Evolutionary conservation across 1,140 invertebrate genomes (phyloP).

Genomic region (Trichonephila clavata): DNA sequence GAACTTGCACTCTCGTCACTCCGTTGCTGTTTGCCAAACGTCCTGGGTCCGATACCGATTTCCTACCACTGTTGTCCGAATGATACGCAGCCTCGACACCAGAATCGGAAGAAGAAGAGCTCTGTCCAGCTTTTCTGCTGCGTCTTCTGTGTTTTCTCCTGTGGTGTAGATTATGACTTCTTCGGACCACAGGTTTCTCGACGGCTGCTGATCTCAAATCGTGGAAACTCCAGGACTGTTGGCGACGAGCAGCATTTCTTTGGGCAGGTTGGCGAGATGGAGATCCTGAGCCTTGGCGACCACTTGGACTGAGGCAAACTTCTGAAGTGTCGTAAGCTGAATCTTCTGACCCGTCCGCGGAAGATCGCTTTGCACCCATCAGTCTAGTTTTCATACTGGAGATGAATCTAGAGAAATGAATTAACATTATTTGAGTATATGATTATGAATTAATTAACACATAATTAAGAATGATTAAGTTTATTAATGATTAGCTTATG

Average conservation of each 20-base stretch:
- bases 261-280: background rate
- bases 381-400: slow-evolving; percentile 61
- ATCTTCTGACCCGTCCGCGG: slow-evolving; percentile 74
- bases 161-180: background rate
- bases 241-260: slow-evolving; percentile 19
- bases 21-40: background rate
- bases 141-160: slow-evolving; percentile 53
- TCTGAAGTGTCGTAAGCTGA: slow-evolving; percentile 77
- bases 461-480: no score
- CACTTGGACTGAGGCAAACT: slow-evolving; percentile 73
- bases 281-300: slow-evolving; percentile 38
- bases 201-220: slow-evolving; percentile 53
- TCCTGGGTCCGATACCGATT: slow-evolving; percentile 36
- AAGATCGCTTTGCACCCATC: slow-evolving; percentile 68
- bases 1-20: slow-evolving; percentile 59
- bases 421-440: background rate
- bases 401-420: slow-evolving; percentile 57
- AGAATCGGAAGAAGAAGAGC: slow-evolving; percentile 69
- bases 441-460: no score
- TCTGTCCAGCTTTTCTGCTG: background rate
- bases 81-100: slow-evolving; percentile 74
- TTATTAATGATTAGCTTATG: no score
- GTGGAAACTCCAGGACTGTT: slow-evolving; percentile 75
- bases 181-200: slow-evolving; percentile 14
- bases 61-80: slow-evolving; percentile 55